Percentiles rank a stretch among this genome's conserved stretches.
phyloP scores from a whole-genome alignment of 2,797 vertebrate genomes.

The Poeciliopsis presidionis region DNA sequence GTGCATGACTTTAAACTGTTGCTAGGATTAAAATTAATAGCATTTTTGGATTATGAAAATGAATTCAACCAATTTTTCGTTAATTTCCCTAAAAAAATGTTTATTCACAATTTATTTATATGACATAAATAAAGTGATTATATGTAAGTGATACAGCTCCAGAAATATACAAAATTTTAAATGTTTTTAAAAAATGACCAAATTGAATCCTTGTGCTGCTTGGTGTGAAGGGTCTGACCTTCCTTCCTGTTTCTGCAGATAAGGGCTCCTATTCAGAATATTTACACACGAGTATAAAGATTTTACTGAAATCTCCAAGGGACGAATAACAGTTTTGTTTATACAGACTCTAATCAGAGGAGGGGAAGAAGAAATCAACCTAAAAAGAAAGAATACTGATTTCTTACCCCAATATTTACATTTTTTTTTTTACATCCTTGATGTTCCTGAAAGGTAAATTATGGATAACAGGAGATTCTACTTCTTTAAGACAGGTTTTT shows the following conservation, averaged over 20 bases:
- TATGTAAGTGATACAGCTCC: not conserved
- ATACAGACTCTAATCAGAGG: not conserved
- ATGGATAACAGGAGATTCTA: not conserved
- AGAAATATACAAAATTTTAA: not conserved
- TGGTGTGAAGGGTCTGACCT: not conserved
- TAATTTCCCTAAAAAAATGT: not conserved
- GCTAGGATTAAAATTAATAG: not conserved
- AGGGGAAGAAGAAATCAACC: not conserved
- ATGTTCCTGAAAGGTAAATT: not conserved
- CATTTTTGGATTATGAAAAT: not conserved
- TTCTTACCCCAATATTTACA: not conserved
- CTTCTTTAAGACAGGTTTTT: not conserved
- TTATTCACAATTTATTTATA: not conserved
- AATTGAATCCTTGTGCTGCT: not conserved
- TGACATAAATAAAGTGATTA: not conserved
- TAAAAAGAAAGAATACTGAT: not conserved
- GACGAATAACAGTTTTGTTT: not conserved
- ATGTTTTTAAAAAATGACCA: not conserved
- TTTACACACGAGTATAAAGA: not conserved
- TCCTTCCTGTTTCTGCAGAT: not conserved
- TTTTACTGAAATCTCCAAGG: not conserved
- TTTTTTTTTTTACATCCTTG: not conserved
- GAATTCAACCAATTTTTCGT: not conserved
- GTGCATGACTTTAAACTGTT: not conserved
- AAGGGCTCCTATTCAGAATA: not conserved